These are phyloP conservation scores for Drosophila chauvacae DNA, from an alignment of 1,140 invertebrate species.

Conservation along the genomic window DNA sequence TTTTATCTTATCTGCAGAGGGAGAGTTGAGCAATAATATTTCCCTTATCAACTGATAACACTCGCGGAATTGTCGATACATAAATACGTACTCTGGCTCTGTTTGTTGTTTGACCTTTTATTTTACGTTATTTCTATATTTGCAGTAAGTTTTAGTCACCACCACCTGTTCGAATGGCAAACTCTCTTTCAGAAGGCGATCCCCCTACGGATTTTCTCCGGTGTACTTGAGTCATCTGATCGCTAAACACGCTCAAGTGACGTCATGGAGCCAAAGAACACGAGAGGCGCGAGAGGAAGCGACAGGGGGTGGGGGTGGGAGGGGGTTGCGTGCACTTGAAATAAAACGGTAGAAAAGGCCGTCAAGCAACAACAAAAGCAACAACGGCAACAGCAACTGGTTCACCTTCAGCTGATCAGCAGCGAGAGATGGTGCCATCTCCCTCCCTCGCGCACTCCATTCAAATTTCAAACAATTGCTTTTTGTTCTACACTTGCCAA, in stretches of 20 bases:
- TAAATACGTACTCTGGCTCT: background rate
- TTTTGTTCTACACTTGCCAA: slow-evolving; percentile 34
- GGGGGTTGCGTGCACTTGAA: slow-evolving; percentile 39
- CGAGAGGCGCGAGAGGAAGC: background rate
- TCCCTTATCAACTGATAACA: slow-evolving; percentile 41
- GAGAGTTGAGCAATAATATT: slow-evolving; percentile 34
- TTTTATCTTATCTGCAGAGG: slow-evolving; percentile 39
- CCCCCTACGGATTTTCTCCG: background rate
- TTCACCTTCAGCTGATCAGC: slow-evolving; percentile 50
- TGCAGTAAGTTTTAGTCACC: slow-evolving; percentile 19
- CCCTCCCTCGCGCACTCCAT: slow-evolving; percentile 30
- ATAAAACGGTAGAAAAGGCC: slow-evolving; percentile 27
- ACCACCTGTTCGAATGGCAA: background rate
- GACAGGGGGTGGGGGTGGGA: background rate
- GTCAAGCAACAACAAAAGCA: slow-evolving; percentile 2
- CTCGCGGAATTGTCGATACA: background rate
- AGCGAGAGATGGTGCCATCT: slow-evolving; percentile 8
- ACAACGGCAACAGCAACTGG: slow-evolving; percentile 28
- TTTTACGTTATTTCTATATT: slow-evolving; percentile 4
- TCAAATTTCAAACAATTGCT: slow-evolving; percentile 35
- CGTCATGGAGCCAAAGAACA: slow-evolving; percentile 24
- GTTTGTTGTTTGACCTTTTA: slow-evolving; percentile 21
- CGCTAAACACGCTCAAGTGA: slow-evolving; percentile 22
- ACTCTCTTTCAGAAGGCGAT: background rate
- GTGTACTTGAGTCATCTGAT: slow-evolving; percentile 36